Percentiles rank a stretch among this genome's conserved stretches.
phyloP scores from a whole-genome alignment of 2,888 invertebrate genomes.

The Lasioglossum oenotherae region DNA sequence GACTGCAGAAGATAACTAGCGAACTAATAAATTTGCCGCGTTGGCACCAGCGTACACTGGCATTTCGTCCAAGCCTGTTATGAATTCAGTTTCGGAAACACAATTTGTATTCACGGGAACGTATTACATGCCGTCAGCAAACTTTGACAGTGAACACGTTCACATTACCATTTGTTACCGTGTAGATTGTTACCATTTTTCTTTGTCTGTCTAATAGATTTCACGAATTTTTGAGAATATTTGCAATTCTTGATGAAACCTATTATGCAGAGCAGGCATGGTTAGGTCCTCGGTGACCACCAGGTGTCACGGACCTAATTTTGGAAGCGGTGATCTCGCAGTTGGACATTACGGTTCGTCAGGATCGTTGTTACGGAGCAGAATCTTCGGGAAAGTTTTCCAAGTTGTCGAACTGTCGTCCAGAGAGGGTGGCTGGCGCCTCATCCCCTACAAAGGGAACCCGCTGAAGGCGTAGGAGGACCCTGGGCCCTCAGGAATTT shows the following conservation, averaged over 20 bases:
- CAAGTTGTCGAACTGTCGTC: slow-evolving; percentile 2
- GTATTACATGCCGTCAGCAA: background rate
- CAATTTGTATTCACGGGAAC: background rate
- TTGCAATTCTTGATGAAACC: background rate
- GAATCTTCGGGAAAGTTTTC: slow-evolving; percentile 6
- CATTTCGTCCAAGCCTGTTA: background rate
- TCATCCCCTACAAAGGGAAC: background rate
- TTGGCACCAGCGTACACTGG: background rate
- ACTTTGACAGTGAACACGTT: background rate
- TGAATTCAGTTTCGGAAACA: background rate
- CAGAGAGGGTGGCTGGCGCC: background rate
- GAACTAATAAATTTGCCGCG: background rate
- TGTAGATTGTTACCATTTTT: background rate
- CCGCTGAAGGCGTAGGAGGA: background rate
- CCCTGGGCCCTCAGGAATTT: background rate
- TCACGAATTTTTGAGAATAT: background rate
- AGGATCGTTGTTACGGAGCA: slow-evolving; percentile 4
- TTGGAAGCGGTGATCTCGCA: background rate
- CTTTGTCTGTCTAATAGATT: background rate
- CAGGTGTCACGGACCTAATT: background rate
- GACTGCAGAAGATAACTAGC: background rate
- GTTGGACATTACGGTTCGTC: background rate
- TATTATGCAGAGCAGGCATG: background rate
- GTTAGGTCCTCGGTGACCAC: background rate
- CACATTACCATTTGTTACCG: background rate